Evolutionary conservation across 2,113 vertebrate genomes (phyloP).

Genomic region (Lepus americanus): DNA sequence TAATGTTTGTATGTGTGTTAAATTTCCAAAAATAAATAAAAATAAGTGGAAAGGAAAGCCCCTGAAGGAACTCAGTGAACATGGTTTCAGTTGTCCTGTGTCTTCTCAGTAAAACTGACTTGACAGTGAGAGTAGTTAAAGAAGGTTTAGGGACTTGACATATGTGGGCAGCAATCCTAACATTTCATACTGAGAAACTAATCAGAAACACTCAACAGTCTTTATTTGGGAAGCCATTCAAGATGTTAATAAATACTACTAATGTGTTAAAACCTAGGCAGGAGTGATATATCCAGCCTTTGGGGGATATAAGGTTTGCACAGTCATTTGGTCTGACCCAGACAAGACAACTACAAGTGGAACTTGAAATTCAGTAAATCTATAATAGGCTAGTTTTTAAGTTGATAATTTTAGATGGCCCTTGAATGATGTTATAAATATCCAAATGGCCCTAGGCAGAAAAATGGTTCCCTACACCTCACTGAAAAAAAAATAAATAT

Average conservation of each 20-base stretch:
- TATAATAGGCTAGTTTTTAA: too few species aligned
- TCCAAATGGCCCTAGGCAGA: too few species aligned
- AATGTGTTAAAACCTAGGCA: not conserved
- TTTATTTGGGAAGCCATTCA: slow-evolving; percentile 28
- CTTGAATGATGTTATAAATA: too few species aligned
- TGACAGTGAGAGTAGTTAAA: not conserved
- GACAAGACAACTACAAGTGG: too few species aligned
- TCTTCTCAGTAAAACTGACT: slow-evolving; percentile 15
- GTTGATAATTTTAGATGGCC: too few species aligned
- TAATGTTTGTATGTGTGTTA: too few species aligned
- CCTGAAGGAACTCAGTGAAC: not conserved
- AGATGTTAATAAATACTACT: slow-evolving; percentile 29
- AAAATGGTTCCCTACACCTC: too few species aligned
- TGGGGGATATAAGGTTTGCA: too few species aligned
- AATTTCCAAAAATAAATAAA: too few species aligned
- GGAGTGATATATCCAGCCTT: too few species aligned
- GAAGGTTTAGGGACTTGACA: not conserved
- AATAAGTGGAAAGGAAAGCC: not conserved
- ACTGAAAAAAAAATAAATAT: not conserved
- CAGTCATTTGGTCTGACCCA: too few species aligned
- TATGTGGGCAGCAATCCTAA: not conserved
- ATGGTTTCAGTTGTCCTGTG: not conserved
- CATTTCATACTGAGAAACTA: not conserved
- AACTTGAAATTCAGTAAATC: too few species aligned
- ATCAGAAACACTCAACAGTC: slow-evolving; percentile 13